A percentile compares a stretch with the other conserved stretches of the same genome.
These are phyloP conservation scores for Leptogaster cylindrica DNA, from an alignment of 2,888 invertebrate genomes.

Conservation along the genomic window DNA sequence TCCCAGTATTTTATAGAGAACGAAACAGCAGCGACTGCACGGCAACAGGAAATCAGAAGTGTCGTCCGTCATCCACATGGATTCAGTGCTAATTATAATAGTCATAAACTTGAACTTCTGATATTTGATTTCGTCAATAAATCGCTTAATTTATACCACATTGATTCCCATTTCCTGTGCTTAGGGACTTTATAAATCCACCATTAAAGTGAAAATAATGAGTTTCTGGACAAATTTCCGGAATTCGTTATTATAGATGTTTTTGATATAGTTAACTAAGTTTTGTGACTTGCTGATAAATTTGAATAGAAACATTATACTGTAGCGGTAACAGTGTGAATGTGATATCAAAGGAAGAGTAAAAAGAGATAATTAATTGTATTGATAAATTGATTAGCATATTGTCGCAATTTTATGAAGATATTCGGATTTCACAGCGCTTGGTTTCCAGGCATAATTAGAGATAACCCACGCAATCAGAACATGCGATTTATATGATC, in stretches of 20 bases:
- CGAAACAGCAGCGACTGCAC: neutral
- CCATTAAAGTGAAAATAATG: conserved; percentile 10
- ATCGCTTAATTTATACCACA: neutral
- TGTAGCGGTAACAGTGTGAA: too few species aligned
- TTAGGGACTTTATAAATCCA: conserved; percentile 2
- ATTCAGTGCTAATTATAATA: conserved; percentile 10
- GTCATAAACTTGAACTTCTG: conserved; percentile 14
- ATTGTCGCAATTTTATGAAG: too few species aligned
- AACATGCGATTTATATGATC: too few species aligned
- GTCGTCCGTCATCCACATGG: neutral
- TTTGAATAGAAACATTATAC: too few species aligned
- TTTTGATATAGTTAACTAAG: conserved; percentile 20
- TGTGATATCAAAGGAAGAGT: too few species aligned
- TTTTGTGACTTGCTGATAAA: too few species aligned
- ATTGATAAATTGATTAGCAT: too few species aligned
- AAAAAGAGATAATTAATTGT: too few species aligned
- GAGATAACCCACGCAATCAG: too few species aligned
- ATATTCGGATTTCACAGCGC: too few species aligned
- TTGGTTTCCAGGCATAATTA: too few species aligned
- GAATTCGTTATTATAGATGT: conserved; percentile 18
- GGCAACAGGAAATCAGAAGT: conserved; percentile 5
- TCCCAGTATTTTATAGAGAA: conserved; percentile 10
- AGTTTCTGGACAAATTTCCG: conserved; percentile 15
- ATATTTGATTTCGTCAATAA: conserved; percentile 9
- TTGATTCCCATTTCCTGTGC: conserved; percentile 8